A percentile compares a stretch with the other conserved stretches of the same genome.
Evolutionary conservation across 2,113 vertebrate genomes (phyloP).

Genomic region (Pachyramphus minor): DNA sequence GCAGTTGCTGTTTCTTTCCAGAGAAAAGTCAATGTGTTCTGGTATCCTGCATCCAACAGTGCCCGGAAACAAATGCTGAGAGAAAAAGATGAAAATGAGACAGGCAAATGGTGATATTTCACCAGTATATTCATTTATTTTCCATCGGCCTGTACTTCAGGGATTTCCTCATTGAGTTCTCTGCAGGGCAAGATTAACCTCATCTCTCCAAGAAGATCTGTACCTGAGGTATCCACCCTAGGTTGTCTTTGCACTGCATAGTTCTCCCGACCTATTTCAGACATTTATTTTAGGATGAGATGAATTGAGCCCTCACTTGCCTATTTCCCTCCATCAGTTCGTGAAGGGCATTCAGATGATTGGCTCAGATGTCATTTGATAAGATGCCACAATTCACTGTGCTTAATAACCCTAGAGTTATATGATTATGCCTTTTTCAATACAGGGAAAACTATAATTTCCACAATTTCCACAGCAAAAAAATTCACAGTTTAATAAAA

Average conservation of each 20-base stretch:
- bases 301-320: background rate
- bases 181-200: background rate
- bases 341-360: background rate
- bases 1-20: background rate
- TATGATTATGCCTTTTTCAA: background rate
- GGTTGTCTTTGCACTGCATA: background rate
- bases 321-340: background rate
- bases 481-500: conserved; percentile 15
- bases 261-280: background rate
- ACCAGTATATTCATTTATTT: background rate
- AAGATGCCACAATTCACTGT: background rate
- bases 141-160: background rate
- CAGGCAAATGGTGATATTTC: background rate
- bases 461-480: background rate
- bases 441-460: background rate
- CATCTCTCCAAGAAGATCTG: background rate
- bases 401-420: background rate
- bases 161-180: background rate
- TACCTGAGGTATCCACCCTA: background rate
- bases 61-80: background rate
- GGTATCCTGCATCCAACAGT: background rate
- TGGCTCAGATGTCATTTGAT: background rate
- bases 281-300: background rate
- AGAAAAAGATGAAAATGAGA: background rate
- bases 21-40: background rate